A percentile compares a stretch with the other conserved stretches of the same genome.
phyloP scores from a whole-genome alignment of 2,888 invertebrate species.

The Cerastis leucographa region DNA sequence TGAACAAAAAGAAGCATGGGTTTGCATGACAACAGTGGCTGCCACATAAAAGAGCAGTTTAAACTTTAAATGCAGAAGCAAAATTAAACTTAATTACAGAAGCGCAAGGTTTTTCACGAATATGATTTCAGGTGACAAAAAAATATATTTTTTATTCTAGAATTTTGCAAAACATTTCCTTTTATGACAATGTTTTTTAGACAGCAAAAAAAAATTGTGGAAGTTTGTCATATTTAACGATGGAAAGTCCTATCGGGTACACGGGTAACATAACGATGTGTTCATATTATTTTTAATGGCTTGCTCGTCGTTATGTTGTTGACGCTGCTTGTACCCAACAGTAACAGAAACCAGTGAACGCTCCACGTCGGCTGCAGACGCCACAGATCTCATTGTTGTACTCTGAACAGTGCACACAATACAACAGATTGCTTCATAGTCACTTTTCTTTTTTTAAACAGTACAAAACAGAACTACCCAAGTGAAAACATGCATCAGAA shows the following conservation, averaged over 20 bases:
- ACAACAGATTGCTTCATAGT: conserved; percentile 8
- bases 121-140: not conserved
- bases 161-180: not conserved
- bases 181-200: not conserved
- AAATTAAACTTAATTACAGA: not conserved
- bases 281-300: not conserved
- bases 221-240: not conserved
- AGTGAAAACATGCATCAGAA: no score
- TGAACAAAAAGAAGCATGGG: not conserved
- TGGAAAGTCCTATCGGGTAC: not conserved
- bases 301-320: not conserved
- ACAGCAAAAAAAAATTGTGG: not conserved
- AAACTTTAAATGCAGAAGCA: not conserved
- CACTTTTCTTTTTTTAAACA: no score
- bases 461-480: not conserved
- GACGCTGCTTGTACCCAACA: conserved; percentile 20
- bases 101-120: not conserved
- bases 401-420: conserved; percentile 15
- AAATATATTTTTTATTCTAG: not conserved
- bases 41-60: not conserved
- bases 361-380: conserved; percentile 29
- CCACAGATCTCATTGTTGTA: conserved; percentile 29
- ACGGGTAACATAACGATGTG: not conserved
- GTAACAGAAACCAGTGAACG: conserved; percentile 22
- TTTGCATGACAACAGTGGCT: not conserved